Conservation (phyloP, 2,888 invertebrate species). For the Callosobruchus maculatus region DNA sequence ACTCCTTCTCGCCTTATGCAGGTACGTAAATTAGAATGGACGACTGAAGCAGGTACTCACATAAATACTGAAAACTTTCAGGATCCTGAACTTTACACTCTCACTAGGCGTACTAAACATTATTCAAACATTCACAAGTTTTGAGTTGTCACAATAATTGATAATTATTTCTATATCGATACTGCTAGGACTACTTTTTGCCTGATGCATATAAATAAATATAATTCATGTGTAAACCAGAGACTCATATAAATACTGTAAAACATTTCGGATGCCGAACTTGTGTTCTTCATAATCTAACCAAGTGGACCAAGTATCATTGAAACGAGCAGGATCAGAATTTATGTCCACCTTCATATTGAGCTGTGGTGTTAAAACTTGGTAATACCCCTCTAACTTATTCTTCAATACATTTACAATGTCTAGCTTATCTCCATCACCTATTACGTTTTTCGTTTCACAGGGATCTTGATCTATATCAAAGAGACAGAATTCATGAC, state of each 20-base stretch:
- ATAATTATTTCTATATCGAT: too few relatives aligned
- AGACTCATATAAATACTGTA: background rate
- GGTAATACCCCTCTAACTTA: conserved; percentile 22
- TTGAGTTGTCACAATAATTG: too few relatives aligned
- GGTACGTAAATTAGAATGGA: too few relatives aligned
- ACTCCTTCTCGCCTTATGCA: too few relatives aligned
- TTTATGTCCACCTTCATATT: conserved; percentile 26
- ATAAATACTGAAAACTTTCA: too few relatives aligned
- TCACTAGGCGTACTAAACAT: too few relatives aligned
- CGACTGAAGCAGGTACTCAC: too few relatives aligned
- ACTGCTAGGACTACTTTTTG: too few relatives aligned
- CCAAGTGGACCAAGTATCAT: conserved; percentile 40
- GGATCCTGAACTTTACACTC: too few relatives aligned
- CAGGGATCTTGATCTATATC: conserved; percentile 41
- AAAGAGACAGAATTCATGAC: conserved; percentile 35
- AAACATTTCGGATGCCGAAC: background rate
- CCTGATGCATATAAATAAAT: too few relatives aligned
- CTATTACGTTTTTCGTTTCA: conserved; percentile 38
- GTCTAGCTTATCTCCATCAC: conserved; percentile 12
- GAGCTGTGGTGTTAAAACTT: conserved; percentile 30
- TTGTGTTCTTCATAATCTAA: conserved; percentile 25
- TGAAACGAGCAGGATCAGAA: conserved; percentile 34
- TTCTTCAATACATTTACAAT: conserved; percentile 25
- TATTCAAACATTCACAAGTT: too few relatives aligned
- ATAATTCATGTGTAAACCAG: too few relatives aligned